Base-by-base conservation (phyloP, 2,113 vertebrate genomes). In the Vireo altiloquus region DNA sequence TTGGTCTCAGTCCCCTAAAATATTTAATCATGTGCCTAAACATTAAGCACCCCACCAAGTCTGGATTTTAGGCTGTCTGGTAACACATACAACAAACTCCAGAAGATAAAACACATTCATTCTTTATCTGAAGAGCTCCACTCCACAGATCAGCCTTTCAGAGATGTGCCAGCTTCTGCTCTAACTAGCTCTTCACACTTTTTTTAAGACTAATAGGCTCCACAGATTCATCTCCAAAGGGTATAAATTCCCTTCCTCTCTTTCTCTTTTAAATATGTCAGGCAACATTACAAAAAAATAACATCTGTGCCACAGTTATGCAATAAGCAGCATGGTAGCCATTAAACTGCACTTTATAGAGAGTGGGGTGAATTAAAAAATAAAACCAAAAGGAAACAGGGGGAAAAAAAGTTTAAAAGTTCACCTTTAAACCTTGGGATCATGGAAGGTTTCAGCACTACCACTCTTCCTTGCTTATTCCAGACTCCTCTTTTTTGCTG, bases 131-230 rank as follows among this genome's bases (percentile, higher is more conserved):
- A 82, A 92, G 84, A 85, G 93, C 87, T 92, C 35, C 71, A 77
- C 64, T 94, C 68, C 23, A 39, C 85, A 64, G 75, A 83, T 69
- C 56, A 90, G 93, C 90, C 82, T 81, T 81, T 85, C 88, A 94
- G 82, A 92, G 82, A 52, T 18, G 64, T 37, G 71, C 93, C 92
- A 93, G 87, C 92, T 92, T 47, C 10, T 2, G 87, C 92, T 83
- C 88, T 96, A 91, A 95, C 85, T 86, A 94, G 92, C 90, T 94
- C 94, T 96, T 96, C 90, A 95, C 94, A 88, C 82, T 96, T 96
- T 94, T 92, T 94, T 92, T n/a, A 94, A 93, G 88, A 88, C 93
- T 94, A 96, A 96, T 56, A 81, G 92, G 82, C 90, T 96, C 79
- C 92, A 77, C 72, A 80, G 72, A 95, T 59, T 95, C 90, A 97